Conservation (phyloP, 2,888 invertebrate species). For the Caenorhabditis sp. region DNA sequence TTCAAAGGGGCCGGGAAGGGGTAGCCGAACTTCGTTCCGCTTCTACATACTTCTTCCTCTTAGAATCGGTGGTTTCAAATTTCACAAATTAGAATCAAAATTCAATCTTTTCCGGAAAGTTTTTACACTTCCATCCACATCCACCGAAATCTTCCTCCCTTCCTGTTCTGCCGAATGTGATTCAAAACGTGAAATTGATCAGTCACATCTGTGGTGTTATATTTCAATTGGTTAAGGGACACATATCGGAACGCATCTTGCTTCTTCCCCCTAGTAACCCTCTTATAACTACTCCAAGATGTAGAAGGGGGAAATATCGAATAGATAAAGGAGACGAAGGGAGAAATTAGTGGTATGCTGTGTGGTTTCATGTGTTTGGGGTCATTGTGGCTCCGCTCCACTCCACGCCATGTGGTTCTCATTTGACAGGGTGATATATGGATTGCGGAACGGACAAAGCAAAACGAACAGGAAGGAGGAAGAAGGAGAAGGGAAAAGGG, state of each 20-base stretch:
- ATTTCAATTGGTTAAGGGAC: constrained; percentile 49
- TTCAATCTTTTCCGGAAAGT: too few species aligned
- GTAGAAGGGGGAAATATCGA: constrained; percentile 1
- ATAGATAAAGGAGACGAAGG: background rate
- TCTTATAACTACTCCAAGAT: constrained; percentile 39
- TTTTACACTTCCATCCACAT: too few species aligned
- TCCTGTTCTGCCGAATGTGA: too few species aligned
- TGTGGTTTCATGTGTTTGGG: constrained; percentile 30
- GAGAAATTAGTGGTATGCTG: background rate
- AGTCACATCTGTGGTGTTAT: constrained; percentile 63
- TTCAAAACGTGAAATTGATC: constrained; percentile 28
- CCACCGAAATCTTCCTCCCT: too few species aligned
- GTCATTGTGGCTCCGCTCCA: constrained; percentile 7
- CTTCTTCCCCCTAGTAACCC: constrained; percentile 8
- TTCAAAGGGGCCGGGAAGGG: too few species aligned
- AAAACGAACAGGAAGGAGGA: constrained; percentile 5
- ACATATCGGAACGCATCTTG: constrained; percentile 14
- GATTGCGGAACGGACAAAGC: constrained; percentile 7
- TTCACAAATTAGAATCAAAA: background rate
- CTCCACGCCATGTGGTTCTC: constrained; percentile 33
- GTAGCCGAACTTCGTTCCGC: constrained; percentile 3
- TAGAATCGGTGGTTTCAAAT: background rate
- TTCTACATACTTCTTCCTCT: constrained; percentile 6
- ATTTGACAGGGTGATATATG: constrained; percentile 8
- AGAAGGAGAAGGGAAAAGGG: background rate